Percentiles rank a stretch among this genome's conserved stretches.
Evolutionary conservation across 2,888 invertebrate species (phyloP).

Genomic region (Chymomyza caudatula): DNA sequence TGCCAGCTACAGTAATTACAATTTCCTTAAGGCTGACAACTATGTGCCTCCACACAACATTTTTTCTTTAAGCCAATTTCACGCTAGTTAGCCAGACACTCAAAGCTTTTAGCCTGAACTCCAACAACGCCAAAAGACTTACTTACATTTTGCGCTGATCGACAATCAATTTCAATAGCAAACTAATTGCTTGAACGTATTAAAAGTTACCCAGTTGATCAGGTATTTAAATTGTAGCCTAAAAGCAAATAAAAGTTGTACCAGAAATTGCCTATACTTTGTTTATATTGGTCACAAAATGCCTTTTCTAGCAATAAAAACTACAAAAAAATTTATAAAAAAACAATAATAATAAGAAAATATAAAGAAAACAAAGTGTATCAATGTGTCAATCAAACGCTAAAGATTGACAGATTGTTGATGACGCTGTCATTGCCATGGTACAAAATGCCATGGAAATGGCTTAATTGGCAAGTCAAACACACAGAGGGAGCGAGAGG

Average conservation of each 20-base stretch:
- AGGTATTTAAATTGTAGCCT: constrained; percentile 57
- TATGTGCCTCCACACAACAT: no score
- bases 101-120: constrained; percentile 16
- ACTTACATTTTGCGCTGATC: not conserved
- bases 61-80: constrained; percentile 23
- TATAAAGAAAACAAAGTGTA: constrained; percentile 39
- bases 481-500: no score
- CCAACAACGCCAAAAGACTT: not conserved
- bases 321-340: constrained; percentile 4
- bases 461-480: constrained; percentile 51
- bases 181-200: constrained; percentile 38
- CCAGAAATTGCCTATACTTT: not conserved
- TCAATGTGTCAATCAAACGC: constrained; percentile 62
- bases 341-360: not conserved
- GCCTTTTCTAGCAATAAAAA: constrained; percentile 7
- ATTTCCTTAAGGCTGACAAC: not conserved
- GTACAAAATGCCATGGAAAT: constrained; percentile 36
- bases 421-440: not conserved
- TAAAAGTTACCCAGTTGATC: constrained; percentile 8
- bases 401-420: constrained; percentile 47
- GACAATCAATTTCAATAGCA: constrained; percentile 37
- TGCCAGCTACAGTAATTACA: not conserved
- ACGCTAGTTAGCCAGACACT: constrained; percentile 37
- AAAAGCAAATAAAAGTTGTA: constrained; percentile 39
- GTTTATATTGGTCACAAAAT: not conserved